Evolutionary conservation across 2,888 invertebrate species (phyloP), one percentile per base, ranked within the genome.

Genomic region (Lycaena phlaeas): DNA sequence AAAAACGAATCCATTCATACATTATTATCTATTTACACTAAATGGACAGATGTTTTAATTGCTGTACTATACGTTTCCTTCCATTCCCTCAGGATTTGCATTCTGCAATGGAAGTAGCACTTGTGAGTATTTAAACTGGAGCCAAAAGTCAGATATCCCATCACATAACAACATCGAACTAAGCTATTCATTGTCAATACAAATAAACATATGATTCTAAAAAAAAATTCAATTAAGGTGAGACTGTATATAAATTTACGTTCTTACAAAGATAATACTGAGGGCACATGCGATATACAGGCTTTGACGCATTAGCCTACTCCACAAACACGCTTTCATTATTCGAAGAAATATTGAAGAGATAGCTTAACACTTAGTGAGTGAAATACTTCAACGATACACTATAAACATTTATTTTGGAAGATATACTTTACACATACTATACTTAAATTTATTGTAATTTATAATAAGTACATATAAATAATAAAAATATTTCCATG

Each of bases 341-440:
- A 12, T 11, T 18, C 11, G 34, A 34, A 34, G 11, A 18, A n/a
- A n/a, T 18, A 17, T 31, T 15, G 22, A 34, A 34, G 22, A 7
- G 22, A 9, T 34, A 34, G 34, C 34, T 17, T 34, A 12, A 34
- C 34, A 22, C 47, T 30, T 39, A 44, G 39, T 38, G 34, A 18
- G 22, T 34, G 34, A 22, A 44, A 42, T 41, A 48, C 38, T 43
- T 55, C 47, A 61, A 67, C 59, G 12, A 71, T 66, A 71, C 64
- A 69, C 64, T 72, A 67, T 65, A 72, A 73, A 76, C 82, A 84
- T 84, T 84, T 82, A 84, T 82, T 84, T 84, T 84, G 84, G 84
- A 84, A 84, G 84, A 81, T 72, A 72, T 64, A 62, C 46, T 45
- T 49, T 42, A 53, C 47, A 54, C 49, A 53, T 40, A 44, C 60